Evolutionary conservation across 2,888 invertebrate genomes (phyloP).

Genomic region (Phyllotreta striolata): DNA sequence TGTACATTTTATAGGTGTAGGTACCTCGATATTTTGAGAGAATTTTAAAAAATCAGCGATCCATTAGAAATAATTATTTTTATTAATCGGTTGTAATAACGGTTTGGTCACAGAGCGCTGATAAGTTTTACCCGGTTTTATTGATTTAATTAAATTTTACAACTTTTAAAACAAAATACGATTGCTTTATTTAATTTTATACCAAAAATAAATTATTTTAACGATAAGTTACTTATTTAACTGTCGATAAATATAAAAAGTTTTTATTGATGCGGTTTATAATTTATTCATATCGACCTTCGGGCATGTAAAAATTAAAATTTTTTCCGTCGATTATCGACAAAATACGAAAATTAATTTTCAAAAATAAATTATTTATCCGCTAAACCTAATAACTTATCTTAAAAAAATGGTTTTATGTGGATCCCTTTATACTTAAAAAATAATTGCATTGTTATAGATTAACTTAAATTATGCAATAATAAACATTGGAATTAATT

Average conservation of each 20-base stretch:
- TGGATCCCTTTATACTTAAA: too few relatives aligned
- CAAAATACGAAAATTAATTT: conserved; percentile 2
- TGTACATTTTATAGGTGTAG: too few relatives aligned
- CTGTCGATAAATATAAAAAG: conserved; percentile 14
- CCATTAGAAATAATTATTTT: not conserved
- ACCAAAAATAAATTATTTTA: conserved; percentile 20
- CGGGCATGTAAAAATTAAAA: too few relatives aligned
- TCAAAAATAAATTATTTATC: not conserved
- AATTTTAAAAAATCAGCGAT: too few relatives aligned
- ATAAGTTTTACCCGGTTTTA: conserved; percentile 19
- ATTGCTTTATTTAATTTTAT: conserved; percentile 19
- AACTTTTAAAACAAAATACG: conserved; percentile 15
- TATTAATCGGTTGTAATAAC: conserved; percentile 22
- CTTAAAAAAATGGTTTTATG: too few relatives aligned
- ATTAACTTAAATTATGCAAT: too few relatives aligned
- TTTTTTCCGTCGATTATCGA: too few relatives aligned
- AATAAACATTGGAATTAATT: too few relatives aligned
- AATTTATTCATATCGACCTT: not conserved
- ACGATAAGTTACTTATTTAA: conserved; percentile 20
- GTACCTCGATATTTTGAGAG: too few relatives aligned
- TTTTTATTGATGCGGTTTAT: conserved; percentile 11
- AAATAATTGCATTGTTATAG: too few relatives aligned
- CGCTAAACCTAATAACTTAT: too few relatives aligned
- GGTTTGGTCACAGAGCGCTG: conserved; percentile 17
- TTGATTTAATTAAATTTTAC: conserved; percentile 19